Percentiles rank a stretch among this genome's conserved stretches.
These are phyloP conservation scores for Onchidella celtica DNA, from an alignment of 2,888 invertebrate genomes.

Conservation along the genomic window DNA sequence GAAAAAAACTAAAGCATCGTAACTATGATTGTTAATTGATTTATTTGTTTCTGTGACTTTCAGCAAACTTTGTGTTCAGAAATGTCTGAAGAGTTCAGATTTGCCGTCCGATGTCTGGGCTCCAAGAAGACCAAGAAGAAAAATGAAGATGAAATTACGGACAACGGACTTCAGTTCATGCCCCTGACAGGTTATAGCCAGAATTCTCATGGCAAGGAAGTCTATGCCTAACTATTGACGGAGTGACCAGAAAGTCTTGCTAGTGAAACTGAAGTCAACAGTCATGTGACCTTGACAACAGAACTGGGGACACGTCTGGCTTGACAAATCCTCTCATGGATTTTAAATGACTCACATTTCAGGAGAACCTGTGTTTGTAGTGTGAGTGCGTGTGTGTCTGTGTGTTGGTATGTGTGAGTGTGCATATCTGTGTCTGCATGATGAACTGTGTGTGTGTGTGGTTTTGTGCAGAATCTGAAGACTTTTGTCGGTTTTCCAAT, in stretches of 20 bases:
- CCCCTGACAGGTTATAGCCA: conserved; percentile 68
- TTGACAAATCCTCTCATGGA: too few relatives aligned
- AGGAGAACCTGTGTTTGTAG: too few relatives aligned
- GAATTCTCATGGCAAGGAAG: conserved; percentile 64
- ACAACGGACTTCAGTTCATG: conserved; percentile 74
- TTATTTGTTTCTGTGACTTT: too few relatives aligned
- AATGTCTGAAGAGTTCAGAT: conserved; percentile 95
- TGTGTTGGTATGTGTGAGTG: conserved; percentile 11
- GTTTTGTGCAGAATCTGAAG: too few relatives aligned
- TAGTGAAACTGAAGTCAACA: too few relatives aligned
- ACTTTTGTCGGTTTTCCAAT: too few relatives aligned
- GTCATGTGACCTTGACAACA: too few relatives aligned
- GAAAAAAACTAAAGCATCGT: too few relatives aligned
- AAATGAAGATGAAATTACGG: conserved; percentile 66
- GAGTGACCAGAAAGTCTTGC: too few relatives aligned
- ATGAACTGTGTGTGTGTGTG: too few relatives aligned
- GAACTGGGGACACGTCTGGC: too few relatives aligned
- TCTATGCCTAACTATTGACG: conserved; percentile 64
- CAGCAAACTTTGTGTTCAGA: conserved; percentile 94
- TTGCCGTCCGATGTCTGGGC: conserved; percentile 93
- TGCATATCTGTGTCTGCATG: not conserved
- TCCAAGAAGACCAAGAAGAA: conserved; percentile 86
- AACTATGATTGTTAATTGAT: not conserved
- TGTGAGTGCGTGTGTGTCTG: conserved; percentile 17
- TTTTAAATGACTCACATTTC: too few relatives aligned